These are phyloP conservation scores for Mobula birostris DNA, from an alignment of 2,113 vertebrate genomes.

Conservation along the genomic window DNA sequence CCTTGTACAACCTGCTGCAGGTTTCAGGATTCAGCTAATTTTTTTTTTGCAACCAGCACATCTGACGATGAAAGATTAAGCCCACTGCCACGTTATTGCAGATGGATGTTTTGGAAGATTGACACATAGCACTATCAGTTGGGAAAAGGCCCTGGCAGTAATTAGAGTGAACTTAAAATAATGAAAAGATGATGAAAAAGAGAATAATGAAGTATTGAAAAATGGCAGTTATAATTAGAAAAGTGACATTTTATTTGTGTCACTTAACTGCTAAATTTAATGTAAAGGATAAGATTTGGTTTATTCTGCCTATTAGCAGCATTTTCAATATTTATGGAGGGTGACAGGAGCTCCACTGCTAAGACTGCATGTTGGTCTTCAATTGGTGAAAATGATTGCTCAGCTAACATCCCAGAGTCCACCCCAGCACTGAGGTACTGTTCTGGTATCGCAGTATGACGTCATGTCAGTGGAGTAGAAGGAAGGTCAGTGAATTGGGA, in stretches of 20 bases:
- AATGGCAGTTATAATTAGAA: conserved; percentile 3
- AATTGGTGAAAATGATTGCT: neutral
- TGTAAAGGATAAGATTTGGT: neutral
- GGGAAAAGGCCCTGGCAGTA: neutral
- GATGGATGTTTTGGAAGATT: neutral
- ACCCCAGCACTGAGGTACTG: neutral
- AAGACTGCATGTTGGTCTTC: neutral
- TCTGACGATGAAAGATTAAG: neutral
- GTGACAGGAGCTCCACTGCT: neutral
- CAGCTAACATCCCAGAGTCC: neutral
- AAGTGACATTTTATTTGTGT: neutral
- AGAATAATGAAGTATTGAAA: neutral
- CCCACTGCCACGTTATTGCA: neutral
- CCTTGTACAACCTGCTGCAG: neutral
- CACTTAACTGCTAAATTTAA: conserved; percentile 2
- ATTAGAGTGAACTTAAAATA: neutral
- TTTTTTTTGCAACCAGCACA: neutral
- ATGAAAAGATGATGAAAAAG: neutral
- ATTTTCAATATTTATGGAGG: conserved; percentile 2
- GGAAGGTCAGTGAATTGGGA: no score
- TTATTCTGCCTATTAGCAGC: neutral
- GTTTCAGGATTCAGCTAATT: neutral
- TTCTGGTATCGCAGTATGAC: neutral
- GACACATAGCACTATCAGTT: neutral
- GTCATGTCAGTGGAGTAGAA: no score